These are phyloP conservation scores for Lasioglossum lativentre DNA, from an alignment of 2,888 invertebrate genomes.

Conservation along the genomic window DNA sequence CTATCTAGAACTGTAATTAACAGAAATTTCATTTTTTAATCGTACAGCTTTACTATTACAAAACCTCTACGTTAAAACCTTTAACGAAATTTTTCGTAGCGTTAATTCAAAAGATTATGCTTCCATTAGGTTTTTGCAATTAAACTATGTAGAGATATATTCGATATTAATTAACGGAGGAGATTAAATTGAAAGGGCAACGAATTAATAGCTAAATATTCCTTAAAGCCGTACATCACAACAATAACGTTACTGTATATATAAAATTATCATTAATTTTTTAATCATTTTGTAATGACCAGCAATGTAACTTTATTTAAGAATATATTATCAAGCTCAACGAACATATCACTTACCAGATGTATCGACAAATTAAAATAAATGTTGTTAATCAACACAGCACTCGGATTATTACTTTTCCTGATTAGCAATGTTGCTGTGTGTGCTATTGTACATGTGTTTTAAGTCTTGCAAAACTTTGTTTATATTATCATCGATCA, in stretches of 20 bases:
- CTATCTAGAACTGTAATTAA: constrained; percentile 14
- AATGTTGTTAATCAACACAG: constrained; percentile 41
- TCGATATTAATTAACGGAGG: not conserved
- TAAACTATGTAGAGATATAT: not conserved
- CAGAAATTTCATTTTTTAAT: constrained; percentile 7
- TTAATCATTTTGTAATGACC: constrained; percentile 45
- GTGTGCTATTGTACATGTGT: not conserved
- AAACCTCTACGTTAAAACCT: constrained; percentile 5
- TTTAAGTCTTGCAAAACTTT: constrained; percentile 30
- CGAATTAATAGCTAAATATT: constrained; percentile 39
- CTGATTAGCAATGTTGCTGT: not conserved
- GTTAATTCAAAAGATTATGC: not conserved
- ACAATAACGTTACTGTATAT: constrained; percentile 38
- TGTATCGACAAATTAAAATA: constrained; percentile 43
- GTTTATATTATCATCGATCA: constrained; percentile 30
- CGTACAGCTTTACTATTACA: not conserved
- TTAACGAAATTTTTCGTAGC: not conserved
- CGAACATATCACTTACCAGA: constrained; percentile 31
- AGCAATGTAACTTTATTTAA: constrained; percentile 48
- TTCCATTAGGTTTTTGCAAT: not conserved
- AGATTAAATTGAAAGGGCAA: constrained; percentile 30
- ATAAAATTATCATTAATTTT: constrained; percentile 47
- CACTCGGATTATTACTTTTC: not conserved
- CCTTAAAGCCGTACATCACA: constrained; percentile 10
- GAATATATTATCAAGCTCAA: constrained; percentile 31